These are phyloP conservation scores for Drosophila ambigua DNA, from an alignment of 1,140 invertebrate species.

Conservation along the genomic window DNA sequence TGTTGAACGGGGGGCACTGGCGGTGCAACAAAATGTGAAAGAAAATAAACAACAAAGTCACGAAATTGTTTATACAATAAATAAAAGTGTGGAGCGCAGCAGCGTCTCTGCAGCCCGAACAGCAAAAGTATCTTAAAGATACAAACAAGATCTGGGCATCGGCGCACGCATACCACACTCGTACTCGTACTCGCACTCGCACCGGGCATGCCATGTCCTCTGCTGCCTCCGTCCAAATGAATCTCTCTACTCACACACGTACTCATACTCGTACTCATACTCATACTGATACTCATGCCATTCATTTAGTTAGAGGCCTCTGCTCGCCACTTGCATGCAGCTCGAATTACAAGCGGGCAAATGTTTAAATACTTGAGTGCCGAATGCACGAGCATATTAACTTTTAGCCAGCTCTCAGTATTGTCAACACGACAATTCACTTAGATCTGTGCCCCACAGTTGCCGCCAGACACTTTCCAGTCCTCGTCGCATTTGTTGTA, in stretches of 20 bases:
- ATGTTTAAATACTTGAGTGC: slow-evolving; percentile 82
- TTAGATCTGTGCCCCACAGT: slow-evolving; percentile 55
- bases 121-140: slow-evolving; percentile 81
- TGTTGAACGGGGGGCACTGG: slow-evolving; percentile 51
- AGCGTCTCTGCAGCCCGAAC: slow-evolving; percentile 42
- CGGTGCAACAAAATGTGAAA: slow-evolving; percentile 69
- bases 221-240: slow-evolving; percentile 18
- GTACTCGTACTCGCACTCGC: too few relatives aligned
- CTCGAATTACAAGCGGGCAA: slow-evolving; percentile 78
- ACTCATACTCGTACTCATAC: slow-evolving; percentile 5
- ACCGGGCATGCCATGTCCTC: slow-evolving; percentile 50
- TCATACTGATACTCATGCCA: slow-evolving; percentile 9
- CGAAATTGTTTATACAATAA: slow-evolving; percentile 81
- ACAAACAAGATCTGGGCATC: slow-evolving; percentile 65
- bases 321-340: slow-evolving; percentile 61
- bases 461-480: slow-evolving; percentile 9
- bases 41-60: slow-evolving; percentile 78
- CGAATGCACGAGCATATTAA: slow-evolving; percentile 69
- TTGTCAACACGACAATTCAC: slow-evolving; percentile 81
- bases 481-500: not conserved
- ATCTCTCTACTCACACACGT: not conserved
- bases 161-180: slow-evolving; percentile 46
- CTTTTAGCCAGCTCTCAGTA: slow-evolving; percentile 65
- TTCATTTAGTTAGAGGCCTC: slow-evolving; percentile 48
- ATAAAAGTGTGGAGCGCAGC: slow-evolving; percentile 57